Evolutionary conservation across 2,113 vertebrate genomes (phyloP).

Genomic region (Eonycteris spelaea): DNA sequence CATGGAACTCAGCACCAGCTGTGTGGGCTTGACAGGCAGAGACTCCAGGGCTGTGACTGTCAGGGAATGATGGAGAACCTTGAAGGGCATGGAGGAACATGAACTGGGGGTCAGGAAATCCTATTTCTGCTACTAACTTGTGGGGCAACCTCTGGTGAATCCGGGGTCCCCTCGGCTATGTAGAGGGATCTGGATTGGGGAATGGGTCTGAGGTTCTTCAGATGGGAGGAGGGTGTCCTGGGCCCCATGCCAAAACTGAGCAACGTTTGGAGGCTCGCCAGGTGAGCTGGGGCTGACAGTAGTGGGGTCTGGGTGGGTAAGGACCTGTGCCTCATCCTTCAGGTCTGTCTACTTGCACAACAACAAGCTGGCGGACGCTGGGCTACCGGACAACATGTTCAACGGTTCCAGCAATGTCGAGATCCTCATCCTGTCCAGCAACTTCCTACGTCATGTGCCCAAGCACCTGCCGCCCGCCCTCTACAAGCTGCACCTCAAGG

Average conservation of each 20-base stretch:
- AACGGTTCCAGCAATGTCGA: conserved; percentile 93
- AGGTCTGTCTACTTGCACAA: conserved; percentile 99
- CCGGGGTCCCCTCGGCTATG: background rate
- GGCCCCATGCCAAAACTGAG: background rate
- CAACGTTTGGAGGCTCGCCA: background rate
- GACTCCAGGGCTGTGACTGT: background rate
- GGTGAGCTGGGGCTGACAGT: background rate
- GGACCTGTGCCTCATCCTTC: background rate
- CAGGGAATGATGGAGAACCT: background rate
- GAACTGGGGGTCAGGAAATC: background rate
- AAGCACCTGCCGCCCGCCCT: conserved; percentile 90
- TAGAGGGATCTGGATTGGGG: background rate
- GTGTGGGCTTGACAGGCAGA: background rate
- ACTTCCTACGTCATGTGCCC: conserved; percentile 94
- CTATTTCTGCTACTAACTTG: background rate
- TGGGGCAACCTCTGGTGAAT: background rate
- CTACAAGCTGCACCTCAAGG: conserved; percentile 95
- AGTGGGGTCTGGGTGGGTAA: background rate
- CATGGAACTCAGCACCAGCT: background rate
- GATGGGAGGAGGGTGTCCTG: background rate
- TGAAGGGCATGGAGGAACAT: background rate
- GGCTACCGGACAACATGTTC: conserved; percentile 94
- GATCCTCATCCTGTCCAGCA: conserved; percentile 98
- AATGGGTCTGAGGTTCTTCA: background rate
- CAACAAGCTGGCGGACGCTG: conserved; percentile 95